Base-by-base conservation (phyloP, 2,797 vertebrate genomes). In the Ceyx erithaca region DNA sequence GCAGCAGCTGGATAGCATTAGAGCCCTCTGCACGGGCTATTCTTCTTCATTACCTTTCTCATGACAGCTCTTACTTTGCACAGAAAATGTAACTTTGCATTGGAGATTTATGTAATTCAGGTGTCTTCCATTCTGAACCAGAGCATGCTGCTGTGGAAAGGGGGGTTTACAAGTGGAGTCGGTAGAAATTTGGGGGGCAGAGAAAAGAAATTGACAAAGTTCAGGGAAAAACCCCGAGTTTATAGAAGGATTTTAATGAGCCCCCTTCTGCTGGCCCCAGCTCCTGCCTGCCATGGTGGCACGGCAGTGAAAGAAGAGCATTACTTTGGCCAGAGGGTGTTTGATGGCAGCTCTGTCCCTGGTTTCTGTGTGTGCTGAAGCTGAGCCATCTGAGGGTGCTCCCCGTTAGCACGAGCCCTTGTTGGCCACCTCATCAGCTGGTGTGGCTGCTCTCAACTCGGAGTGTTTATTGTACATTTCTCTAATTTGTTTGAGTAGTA, bases 1-100 rank as follows among this genome's bases (percentile, higher is more conserved):
- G 96, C 97, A 98, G 98, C 99, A 99, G 98, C 98, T 99, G 99
- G 98, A 98, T 98, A 98, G 97, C 98, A 99, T 99, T 99, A 99
- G 97, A 96, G 96, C 94, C 96, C 96, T 98, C 98, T 98, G 98
- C 98, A 98, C 90, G 95, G 98, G 98, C 98, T 98, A 98, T 99
- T 99, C 98, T 98, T 98, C 98, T 99, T 98, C 98, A 98, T 98
- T 98, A 98, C 97, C 96, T 98, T 98, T 96, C 97, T 97, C 96
- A 98, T 98, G 98, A 98, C 95, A 98, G 98, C 98, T 98, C 98
- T 98, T 98, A 98, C 87, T 97, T 97, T 96, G 87, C 88, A 92
- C 91, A 97, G 95, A 98, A 98, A 98, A 98, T 98, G 97, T 99
- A 98, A 98, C 98, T 98, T 98, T 98, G 97, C 96, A 96, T 98